These are phyloP conservation scores for Scytalopus superciliaris DNA, from an alignment of 2,113 vertebrate genomes.

Conservation along the genomic window DNA sequence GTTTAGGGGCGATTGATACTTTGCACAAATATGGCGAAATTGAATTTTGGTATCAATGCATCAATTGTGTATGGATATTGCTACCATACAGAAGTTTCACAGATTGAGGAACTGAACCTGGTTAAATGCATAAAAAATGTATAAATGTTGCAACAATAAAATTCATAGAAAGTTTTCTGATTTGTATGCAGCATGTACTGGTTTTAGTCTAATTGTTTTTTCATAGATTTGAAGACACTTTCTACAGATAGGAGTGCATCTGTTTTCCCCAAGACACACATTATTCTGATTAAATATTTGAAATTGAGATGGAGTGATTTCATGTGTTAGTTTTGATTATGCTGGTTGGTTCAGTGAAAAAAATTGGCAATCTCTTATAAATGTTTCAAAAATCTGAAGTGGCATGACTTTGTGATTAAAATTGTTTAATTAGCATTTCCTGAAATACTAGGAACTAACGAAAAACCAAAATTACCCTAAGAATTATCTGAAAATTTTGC, in stretches of 20 bases:
- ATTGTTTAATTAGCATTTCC: slow-evolving; percentile 22
- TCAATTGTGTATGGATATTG: slow-evolving; percentile 2
- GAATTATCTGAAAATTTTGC: neutral
- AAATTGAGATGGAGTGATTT: slow-evolving; percentile 45
- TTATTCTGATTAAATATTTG: slow-evolving; percentile 60
- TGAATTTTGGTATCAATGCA: neutral
- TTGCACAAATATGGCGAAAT: slow-evolving; percentile 23
- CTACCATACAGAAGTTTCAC: neutral
- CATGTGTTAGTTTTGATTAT: slow-evolving; percentile 13
- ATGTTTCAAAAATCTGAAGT: neutral
- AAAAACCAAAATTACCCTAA: neutral
- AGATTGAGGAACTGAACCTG: neutral
- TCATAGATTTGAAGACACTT: neutral
- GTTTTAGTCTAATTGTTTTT: slow-evolving; percentile 3
- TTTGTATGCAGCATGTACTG: neutral
- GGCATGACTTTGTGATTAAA: slow-evolving; percentile 31
- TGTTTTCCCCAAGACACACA: neutral
- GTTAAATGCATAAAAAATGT: neutral
- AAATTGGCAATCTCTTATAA: neutral
- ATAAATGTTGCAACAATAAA: neutral
- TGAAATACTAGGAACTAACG: slow-evolving; percentile 10
- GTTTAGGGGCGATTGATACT: slow-evolving; percentile 34
- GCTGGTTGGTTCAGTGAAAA: neutral
- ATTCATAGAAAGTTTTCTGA: neutral
- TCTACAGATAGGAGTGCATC: neutral